Evolutionary conservation across 2,113 vertebrate genomes (phyloP), one percentile per base, ranked within the genome.

Genomic region (Pleuronectes platessa): DNA sequence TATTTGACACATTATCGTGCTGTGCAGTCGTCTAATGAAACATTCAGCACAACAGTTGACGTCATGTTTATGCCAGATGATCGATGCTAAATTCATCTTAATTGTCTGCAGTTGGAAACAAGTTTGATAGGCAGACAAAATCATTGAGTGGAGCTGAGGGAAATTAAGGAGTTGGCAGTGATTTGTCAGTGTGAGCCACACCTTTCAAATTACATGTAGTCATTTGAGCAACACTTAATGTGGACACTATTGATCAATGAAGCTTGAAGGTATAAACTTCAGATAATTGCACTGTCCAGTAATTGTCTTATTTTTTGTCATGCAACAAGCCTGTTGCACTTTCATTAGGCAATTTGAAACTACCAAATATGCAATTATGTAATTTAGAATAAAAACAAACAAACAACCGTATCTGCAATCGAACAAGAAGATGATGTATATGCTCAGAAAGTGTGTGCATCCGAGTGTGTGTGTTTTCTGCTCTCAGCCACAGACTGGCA

Each of bases 401-500:
- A 63, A 64, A 42, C 67, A 59, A 45, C 74, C 78, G 71, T 63
- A 78, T 70, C 62, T 85, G 73, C 2, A 45, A 45, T 49, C 21
- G 53, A 42, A 14, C 31, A 53, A 31, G n/a, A 51, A 62, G 58
- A 69, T 78, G 70, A 42, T 72, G 70, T 56, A 72, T 51, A 60
- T 2, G 68, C 49, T 72, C 40, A 55, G 3, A 21, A 4, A 35
- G 26, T 49, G 69, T 42, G 17, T 61, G 10, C 20, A n/a, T 49
- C 2, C 31, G 12, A 61, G 24, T 78, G 42, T 77, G 69, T 77
- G 69, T 73, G 61, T 58, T 61, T 71, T 58, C 12, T 55, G 20
- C 60, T 76, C 63, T 70, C 35, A 62, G 23, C 49, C 61, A 65
- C 58, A 78, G 72, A 61, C 61, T 65, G 61, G 58, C 61, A 66